These are phyloP conservation scores for Tribolium madens DNA, from an alignment of 1,140 invertebrate species.

Conservation along the genomic window DNA sequence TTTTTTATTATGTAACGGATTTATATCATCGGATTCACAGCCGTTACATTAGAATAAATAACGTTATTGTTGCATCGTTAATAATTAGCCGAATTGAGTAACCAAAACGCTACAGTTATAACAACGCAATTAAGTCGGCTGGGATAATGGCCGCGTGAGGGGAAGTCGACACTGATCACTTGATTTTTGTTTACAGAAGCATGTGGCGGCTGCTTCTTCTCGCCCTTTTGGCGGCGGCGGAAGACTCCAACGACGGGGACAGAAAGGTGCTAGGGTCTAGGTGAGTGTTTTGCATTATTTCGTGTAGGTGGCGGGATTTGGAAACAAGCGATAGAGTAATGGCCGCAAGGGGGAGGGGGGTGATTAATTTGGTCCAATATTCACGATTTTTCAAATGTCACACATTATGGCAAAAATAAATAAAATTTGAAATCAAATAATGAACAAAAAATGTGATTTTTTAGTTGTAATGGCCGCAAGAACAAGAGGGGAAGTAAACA, in stretches of 20 bases:
- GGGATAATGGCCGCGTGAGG: background rate
- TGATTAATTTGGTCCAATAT: no score
- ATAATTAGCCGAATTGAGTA: conserved; percentile 17
- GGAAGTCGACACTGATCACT: background rate
- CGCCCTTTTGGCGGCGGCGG: background rate
- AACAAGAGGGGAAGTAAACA: no score
- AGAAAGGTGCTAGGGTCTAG: conserved; percentile 62
- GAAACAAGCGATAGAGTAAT: no score
- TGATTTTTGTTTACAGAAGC: background rate
- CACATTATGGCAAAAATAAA: no score
- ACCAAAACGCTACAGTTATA: background rate
- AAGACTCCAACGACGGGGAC: conserved; percentile 48
- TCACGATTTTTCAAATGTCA: no score
- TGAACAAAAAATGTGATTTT: no score
- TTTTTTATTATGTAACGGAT: background rate
- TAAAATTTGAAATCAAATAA: no score
- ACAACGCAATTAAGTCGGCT: background rate
- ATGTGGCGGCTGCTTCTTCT: conserved; percentile 17
- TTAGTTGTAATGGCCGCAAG: no score
- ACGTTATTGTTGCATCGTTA: conserved; percentile 19
- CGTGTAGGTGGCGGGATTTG: no score
- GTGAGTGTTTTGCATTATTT: conserved; percentile 52
- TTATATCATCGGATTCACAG: conserved; percentile 23
- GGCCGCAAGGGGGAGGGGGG: no score
- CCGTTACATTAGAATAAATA: conserved; percentile 10